Percentiles rank a stretch among this genome's conserved stretches.
Evolutionary conservation across 2,113 vertebrate genomes (phyloP).

Genomic region (Leptocoma aspasia): DNA sequence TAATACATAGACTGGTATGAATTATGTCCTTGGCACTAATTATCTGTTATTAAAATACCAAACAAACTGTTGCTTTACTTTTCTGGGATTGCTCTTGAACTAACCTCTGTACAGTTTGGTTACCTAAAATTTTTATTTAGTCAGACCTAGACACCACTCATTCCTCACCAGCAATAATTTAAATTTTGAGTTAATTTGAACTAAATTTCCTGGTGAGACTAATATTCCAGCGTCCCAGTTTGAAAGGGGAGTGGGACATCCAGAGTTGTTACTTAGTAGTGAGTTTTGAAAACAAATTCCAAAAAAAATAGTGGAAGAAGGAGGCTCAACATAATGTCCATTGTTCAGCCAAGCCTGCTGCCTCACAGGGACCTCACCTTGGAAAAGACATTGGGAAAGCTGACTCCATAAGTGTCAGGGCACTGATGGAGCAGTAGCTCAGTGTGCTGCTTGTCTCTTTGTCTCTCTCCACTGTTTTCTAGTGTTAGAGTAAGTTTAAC

Average conservation of each 20-base stretch:
- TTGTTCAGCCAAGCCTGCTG: not conserved
- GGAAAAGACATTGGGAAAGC: not conserved
- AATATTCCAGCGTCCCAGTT: no score
- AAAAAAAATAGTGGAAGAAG: not conserved
- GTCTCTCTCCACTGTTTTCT: not conserved
- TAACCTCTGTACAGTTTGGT: not conserved
- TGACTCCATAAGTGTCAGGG: not conserved
- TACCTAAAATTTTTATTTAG: not conserved
- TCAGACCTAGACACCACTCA: not conserved
- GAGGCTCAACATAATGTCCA: not conserved
- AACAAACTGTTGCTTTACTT: not conserved
- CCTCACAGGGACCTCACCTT: not conserved
- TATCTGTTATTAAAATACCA: not conserved
- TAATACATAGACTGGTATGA: not conserved
- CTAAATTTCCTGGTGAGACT: not conserved
- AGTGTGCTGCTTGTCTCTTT: not conserved
- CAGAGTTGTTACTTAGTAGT: not conserved
- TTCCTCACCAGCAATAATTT: not conserved
- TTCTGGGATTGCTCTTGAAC: not conserved
- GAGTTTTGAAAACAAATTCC: not conserved
- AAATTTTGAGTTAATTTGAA: not conserved
- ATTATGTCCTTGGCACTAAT: not conserved
- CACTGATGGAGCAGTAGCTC: not conserved
- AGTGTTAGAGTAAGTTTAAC: not conserved
- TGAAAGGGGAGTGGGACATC: no score